phyloP scores from a whole-genome alignment of 2,888 invertebrate genomes.

The Phania funesta region DNA sequence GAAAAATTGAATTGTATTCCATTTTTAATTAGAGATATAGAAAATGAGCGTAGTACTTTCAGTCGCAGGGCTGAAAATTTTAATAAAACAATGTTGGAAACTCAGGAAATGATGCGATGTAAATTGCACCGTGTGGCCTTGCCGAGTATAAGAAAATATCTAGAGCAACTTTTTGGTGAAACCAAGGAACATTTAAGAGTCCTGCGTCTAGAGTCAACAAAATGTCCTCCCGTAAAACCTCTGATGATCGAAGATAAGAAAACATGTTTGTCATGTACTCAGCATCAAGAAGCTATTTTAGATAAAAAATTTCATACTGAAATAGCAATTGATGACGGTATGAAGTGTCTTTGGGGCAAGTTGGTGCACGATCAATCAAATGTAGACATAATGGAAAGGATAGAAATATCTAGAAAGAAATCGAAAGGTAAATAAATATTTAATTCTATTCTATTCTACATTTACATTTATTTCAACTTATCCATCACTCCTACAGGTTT shows the following conservation, averaged over 20 bases:
- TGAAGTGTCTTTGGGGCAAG: too few relatives aligned
- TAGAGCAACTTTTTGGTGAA: constrained; percentile 70
- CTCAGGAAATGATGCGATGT: constrained; percentile 78
- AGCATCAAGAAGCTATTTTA: not conserved
- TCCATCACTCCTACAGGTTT: too few relatives aligned
- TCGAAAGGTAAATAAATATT: too few relatives aligned
- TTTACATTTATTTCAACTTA: too few relatives aligned
- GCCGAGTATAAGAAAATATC: constrained; percentile 74
- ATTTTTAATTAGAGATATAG: constrained; percentile 71
- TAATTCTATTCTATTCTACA: too few relatives aligned
- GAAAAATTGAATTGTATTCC: constrained; percentile 70
- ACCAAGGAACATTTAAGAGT: constrained; percentile 67
- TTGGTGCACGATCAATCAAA: too few relatives aligned
- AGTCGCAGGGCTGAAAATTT: not conserved
- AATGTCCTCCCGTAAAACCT: not conserved
- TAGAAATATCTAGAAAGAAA: too few relatives aligned
- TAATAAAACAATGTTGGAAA: constrained; percentile 74
- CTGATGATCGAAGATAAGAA: not conserved
- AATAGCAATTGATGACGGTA: constrained; percentile 2
- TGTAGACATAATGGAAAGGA: too few relatives aligned
- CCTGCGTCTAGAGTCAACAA: not conserved
- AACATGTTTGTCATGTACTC: constrained; percentile 38
- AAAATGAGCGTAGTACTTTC: constrained; percentile 66
- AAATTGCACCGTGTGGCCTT: constrained; percentile 76
- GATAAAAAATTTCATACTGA: not conserved